phyloP scores from a whole-genome alignment of 2,113 vertebrate genomes.

The Chloroceryle aenea region DNA sequence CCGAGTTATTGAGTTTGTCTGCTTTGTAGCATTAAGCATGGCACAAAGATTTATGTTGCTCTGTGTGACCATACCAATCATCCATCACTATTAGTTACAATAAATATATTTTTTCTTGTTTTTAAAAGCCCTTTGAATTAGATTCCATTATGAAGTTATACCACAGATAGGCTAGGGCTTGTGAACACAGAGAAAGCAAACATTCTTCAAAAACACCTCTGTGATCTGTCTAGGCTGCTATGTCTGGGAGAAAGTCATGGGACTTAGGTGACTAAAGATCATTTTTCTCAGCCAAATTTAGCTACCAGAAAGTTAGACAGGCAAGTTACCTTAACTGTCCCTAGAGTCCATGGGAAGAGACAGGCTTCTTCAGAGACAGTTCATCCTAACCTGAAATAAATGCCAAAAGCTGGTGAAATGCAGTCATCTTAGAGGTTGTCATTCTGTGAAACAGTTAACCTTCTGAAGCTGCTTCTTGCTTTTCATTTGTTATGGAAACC shows the following conservation, averaged over 20 bases:
- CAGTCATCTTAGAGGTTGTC: too few species aligned
- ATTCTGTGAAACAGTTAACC: background rate
- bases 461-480: background rate
- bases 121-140: conserved; percentile 74
- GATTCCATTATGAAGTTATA: conserved; percentile 69
- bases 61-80: conserved; percentile 63
- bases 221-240: background rate
- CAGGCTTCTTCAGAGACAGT: background rate
- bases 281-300: background rate
- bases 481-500: background rate
- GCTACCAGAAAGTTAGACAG: background rate
- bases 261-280: background rate
- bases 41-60: conserved; percentile 69
- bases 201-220: background rate
- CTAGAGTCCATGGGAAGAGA: background rate
- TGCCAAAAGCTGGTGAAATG: background rate
- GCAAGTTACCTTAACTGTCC: background rate
- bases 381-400: background rate
- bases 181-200: conserved; percentile 27
- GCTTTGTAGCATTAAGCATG: conserved; percentile 26
- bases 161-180: conserved; percentile 49
- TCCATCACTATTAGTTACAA: conserved; percentile 75
- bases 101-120: conserved; percentile 73
- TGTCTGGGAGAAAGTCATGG: background rate
- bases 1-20: conserved; percentile 30